These are phyloP conservation scores for Gallinago stenura DNA, from an alignment of 2,797 vertebrate genomes.

Conservation along the genomic window DNA sequence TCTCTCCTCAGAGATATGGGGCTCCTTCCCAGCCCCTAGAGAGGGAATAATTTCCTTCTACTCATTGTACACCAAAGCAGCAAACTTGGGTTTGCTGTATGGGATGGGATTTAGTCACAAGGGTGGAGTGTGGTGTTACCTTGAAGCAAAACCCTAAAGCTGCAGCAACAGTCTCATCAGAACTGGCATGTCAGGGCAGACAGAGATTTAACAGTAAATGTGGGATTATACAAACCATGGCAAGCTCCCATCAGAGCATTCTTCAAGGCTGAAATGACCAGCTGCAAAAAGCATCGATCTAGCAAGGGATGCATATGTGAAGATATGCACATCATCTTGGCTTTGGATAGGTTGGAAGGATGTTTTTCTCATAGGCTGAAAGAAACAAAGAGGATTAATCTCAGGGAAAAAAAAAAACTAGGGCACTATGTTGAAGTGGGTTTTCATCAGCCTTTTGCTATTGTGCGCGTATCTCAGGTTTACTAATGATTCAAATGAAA, in stretches of 20 bases:
- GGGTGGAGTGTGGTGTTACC: neutral
- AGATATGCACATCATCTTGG: neutral
- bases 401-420: conserved; percentile 42
- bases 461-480: neutral
- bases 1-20: neutral
- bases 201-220: neutral
- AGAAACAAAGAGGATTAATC: conserved; percentile 67
- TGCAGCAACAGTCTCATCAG: neutral
- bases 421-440: conserved; percentile 77
- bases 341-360: neutral
- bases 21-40: neutral
- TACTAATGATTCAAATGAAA: conserved; percentile 71
- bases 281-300: conserved; percentile 40
- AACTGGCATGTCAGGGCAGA: neutral
- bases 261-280: neutral
- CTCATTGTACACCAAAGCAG: neutral
- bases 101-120: neutral
- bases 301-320: neutral
- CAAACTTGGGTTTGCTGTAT: neutral
- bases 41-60: neutral
- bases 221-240: neutral
- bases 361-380: conserved; percentile 40
- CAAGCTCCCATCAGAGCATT: neutral
- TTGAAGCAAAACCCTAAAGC: neutral
- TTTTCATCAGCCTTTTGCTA: conserved; percentile 75